phyloP scores from a whole-genome alignment of 2,797 vertebrate genomes.

The Eremophila alpestris region DNA sequence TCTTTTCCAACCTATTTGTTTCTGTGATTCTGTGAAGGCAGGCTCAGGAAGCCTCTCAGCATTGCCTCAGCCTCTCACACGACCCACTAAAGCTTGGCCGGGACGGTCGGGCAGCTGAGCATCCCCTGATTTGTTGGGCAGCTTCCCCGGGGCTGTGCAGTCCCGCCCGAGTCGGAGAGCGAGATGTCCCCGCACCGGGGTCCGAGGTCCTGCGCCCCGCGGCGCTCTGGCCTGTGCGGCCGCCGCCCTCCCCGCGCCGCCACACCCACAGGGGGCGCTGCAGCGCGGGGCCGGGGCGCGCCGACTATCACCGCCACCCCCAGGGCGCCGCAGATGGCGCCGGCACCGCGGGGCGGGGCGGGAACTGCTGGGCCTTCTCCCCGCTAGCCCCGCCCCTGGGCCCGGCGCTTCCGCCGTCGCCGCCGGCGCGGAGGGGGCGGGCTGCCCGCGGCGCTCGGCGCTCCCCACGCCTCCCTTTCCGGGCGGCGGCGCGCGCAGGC shows the following conservation, averaged over 20 bases:
- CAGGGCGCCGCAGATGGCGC: neutral
- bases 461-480: neutral
- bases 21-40: neutral
- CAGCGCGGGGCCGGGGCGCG: neutral
- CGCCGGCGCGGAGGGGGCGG: neutral
- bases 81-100: too few species aligned
- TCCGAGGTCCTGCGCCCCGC: too few species aligned
- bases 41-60: neutral
- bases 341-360: neutral
- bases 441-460: neutral
- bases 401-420: neutral
- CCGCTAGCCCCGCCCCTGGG: neutral
- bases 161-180: neutral
- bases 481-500: neutral
- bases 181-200: fast-evolving
- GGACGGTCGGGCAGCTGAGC: neutral
- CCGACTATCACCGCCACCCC: neutral
- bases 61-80: neutral
- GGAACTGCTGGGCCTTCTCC: neutral
- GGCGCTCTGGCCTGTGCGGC: too few species aligned
- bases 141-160: too few species aligned
- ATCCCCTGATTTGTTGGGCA: fast-evolving
- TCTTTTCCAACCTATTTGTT: neutral
- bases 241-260: neutral
- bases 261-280: neutral